A percentile compares a stretch with the other conserved stretches of the same genome.
Evolutionary conservation across 2,797 vertebrate species (phyloP).

Genomic region (Pseudotriccus pelzelni): DNA sequence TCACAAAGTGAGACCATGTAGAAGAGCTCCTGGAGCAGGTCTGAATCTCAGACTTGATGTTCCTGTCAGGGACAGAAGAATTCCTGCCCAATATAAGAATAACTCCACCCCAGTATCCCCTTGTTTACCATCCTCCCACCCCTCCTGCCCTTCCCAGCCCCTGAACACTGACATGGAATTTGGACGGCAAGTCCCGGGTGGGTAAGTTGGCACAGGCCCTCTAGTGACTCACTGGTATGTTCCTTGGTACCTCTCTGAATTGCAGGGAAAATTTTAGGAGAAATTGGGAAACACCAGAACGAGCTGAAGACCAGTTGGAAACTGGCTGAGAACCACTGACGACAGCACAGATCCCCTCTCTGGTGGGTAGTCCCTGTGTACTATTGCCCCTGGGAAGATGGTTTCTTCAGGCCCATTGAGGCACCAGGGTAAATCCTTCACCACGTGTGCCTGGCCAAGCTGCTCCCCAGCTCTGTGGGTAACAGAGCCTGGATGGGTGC

Average conservation of each 20-base stretch:
- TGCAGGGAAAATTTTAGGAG: background rate
- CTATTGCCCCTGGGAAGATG: background rate
- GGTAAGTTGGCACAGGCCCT: background rate
- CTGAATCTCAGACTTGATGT: background rate
- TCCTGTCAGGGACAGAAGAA: background rate
- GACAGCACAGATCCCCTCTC: background rate
- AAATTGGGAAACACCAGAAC: background rate
- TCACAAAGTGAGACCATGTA: background rate
- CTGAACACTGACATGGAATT: background rate
- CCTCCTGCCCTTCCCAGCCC: background rate
- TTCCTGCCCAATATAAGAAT: background rate
- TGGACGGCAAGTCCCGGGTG: background rate
- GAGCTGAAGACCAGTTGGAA: background rate
- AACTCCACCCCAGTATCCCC: background rate
- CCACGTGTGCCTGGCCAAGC: rapidly evolving
- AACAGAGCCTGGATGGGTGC: background rate
- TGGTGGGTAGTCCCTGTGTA: rapidly evolving
- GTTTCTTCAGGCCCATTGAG: background rate
- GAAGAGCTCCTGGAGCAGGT: background rate
- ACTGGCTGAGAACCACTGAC: background rate
- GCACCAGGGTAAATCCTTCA: background rate
- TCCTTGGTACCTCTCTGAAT: background rate
- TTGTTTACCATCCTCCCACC: background rate
- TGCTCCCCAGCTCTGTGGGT: background rate
- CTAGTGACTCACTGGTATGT: background rate